Evolutionary conservation across 2,888 invertebrate species (phyloP).

Genomic region (Melipona bicolor): DNA sequence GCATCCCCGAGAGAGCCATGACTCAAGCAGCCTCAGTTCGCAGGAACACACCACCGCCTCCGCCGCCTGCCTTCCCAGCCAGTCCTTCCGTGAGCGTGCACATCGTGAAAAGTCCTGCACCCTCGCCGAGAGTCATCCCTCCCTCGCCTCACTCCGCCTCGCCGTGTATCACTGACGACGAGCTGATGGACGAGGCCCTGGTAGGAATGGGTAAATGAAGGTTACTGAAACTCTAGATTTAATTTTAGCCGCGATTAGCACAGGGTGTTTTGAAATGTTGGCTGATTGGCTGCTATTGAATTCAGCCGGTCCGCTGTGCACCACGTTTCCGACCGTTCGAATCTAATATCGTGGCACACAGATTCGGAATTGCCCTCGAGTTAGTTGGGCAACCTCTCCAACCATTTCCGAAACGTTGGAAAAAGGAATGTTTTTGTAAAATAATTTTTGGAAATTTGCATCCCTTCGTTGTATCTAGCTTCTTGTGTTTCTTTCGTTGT

Average conservation of each 20-base stretch:
- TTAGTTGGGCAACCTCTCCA: background rate
- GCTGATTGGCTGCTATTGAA: background rate
- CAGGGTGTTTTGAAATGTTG: slow-evolving; percentile 21
- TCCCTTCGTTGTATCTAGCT: background rate
- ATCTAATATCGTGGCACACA: background rate
- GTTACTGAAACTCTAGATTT: slow-evolving; percentile 71
- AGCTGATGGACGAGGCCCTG: slow-evolving; percentile 94
- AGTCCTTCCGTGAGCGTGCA: slow-evolving; percentile 91
- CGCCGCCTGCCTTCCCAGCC: slow-evolving; percentile 84
- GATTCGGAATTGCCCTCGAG: background rate
- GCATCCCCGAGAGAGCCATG: slow-evolving; percentile 86
- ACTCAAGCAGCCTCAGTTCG: slow-evolving; percentile 84
- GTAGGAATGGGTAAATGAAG: slow-evolving; percentile 91
- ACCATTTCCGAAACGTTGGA: background rate
- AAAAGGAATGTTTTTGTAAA: background rate
- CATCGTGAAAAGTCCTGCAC: slow-evolving; percentile 91
- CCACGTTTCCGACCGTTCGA: background rate
- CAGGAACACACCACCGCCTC: slow-evolving; percentile 83
- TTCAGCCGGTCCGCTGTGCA: background rate
- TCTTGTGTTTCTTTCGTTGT: background rate
- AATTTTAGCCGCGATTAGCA: slow-evolving; percentile 36
- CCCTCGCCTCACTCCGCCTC: slow-evolving; percentile 90
- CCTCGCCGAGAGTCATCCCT: slow-evolving; percentile 88
- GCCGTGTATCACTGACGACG: slow-evolving; percentile 94
- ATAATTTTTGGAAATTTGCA: background rate